These are phyloP conservation scores for Pharmacophagus antenor DNA, from an alignment of 2,888 invertebrate species.

Conservation along the genomic window DNA sequence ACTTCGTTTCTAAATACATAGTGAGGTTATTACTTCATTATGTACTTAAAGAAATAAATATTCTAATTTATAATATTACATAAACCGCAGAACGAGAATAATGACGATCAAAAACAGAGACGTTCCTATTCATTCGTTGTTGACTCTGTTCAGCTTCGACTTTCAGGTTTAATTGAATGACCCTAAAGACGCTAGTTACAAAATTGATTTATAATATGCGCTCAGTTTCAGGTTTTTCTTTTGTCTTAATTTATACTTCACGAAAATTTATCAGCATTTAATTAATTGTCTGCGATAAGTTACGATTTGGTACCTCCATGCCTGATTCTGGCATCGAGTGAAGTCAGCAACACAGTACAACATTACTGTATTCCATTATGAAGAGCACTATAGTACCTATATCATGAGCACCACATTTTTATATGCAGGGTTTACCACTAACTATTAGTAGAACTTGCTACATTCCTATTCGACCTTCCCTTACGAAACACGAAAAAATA, in stretches of 20 bases:
- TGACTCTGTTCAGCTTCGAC: slow-evolving; percentile 21
- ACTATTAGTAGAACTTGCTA: no score
- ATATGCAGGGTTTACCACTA: no score
- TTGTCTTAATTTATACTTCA: neutral
- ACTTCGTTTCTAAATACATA: no score
- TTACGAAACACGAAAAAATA: no score
- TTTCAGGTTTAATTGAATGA: slow-evolving; percentile 25
- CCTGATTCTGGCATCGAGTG: no score
- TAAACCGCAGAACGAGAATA: slow-evolving; percentile 6
- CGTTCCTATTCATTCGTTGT: slow-evolving; percentile 12
- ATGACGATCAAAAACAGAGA: slow-evolving; percentile 20
- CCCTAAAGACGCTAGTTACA: slow-evolving; percentile 15
- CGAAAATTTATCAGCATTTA: neutral
- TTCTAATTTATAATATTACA: neutral
- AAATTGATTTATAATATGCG: slow-evolving; percentile 21
- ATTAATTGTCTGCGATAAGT: neutral
- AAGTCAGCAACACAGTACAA: no score
- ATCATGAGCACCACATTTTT: no score
- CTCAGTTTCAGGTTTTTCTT: neutral
- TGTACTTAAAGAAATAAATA: neutral
- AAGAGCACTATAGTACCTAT: no score
- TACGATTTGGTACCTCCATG: no score
- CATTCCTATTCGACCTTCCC: no score
- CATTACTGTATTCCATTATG: no score
- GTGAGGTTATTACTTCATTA: neutral